These are phyloP conservation scores for Nephrotoma flavescens DNA, from an alignment of 2,888 invertebrate genomes.

Conservation along the genomic window DNA sequence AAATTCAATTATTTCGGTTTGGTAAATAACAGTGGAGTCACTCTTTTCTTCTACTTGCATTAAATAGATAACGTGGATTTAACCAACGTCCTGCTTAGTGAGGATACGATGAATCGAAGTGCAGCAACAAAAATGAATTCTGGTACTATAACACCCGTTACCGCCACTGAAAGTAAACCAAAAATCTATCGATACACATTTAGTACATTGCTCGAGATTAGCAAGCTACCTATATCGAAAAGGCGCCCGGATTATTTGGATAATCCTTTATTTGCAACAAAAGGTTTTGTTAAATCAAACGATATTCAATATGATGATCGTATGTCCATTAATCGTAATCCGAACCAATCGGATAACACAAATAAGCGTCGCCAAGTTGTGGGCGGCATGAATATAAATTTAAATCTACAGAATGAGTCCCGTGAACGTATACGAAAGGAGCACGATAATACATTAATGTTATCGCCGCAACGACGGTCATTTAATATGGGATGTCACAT, in stretches of 20 bases:
- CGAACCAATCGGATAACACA: not conserved
- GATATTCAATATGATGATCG: conserved; percentile 46
- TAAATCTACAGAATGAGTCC: conserved; percentile 35
- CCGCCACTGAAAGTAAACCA: conserved; percentile 16
- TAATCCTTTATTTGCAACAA: conserved; percentile 25
- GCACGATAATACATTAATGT: conserved; percentile 59
- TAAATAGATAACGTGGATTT: not conserved
- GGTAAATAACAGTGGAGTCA: not conserved
- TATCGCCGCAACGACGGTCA: conserved; percentile 73
- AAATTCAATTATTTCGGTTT: not conserved
- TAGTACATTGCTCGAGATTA: conserved; percentile 56
- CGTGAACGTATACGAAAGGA: conserved; percentile 68
- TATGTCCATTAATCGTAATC: not conserved
- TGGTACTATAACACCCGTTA: not conserved
- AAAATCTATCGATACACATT: conserved; percentile 37
- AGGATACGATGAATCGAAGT: not conserved
- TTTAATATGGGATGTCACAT: conserved; percentile 81
- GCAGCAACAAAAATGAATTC: not conserved
- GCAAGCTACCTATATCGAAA: conserved; percentile 52
- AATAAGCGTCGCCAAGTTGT: conserved; percentile 7
- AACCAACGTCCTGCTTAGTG: not conserved
- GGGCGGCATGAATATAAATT: conserved; percentile 35
- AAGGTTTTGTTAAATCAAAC: conserved; percentile 36
- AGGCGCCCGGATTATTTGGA: conserved; percentile 55
- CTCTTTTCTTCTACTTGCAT: not conserved